These are phyloP conservation scores for Agrotis clavis DNA, from an alignment of 2,888 invertebrate species.

Conservation along the genomic window DNA sequence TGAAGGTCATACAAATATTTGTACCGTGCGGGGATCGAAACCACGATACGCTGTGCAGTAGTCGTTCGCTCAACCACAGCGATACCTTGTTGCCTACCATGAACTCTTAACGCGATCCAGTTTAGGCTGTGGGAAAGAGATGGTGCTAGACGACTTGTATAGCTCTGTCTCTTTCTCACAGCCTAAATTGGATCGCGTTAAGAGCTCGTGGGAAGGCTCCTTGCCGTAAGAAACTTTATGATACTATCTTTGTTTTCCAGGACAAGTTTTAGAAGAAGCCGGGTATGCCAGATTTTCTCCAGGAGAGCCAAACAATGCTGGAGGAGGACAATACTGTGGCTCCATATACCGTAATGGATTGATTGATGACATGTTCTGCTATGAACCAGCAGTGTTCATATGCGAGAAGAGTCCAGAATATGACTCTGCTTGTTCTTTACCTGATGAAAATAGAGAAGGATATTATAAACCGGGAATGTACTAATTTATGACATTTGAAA, in stretches of 20 bases:
- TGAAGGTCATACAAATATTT: too few species aligned
- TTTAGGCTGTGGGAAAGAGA: too few species aligned
- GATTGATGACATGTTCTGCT: background rate
- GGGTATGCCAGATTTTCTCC: conserved; percentile 3
- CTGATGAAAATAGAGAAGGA: background rate
- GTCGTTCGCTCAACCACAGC: background rate
- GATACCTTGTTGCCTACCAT: too few species aligned
- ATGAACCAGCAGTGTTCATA: background rate
- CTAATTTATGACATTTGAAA: background rate
- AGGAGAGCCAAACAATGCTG: background rate
- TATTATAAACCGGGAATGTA: background rate
- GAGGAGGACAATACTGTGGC: conserved; percentile 1
- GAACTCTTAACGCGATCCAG: too few species aligned
- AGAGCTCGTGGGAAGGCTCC: too few species aligned
- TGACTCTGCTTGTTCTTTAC: background rate
- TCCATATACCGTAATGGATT: background rate
- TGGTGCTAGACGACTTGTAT: too few species aligned
- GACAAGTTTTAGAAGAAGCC: conserved; percentile 2
- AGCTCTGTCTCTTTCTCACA: too few species aligned
- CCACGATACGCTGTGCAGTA: too few species aligned
- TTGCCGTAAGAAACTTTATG: background rate
- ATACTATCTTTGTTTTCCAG: background rate
- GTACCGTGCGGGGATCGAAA: too few species aligned
- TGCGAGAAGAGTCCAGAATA: conserved; percentile 8
- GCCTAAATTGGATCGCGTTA: too few species aligned